A percentile compares a stretch with the other conserved stretches of the same genome.
phyloP scores from a whole-genome alignment of 2,888 invertebrate species.

The Cantharis flavilabris region DNA sequence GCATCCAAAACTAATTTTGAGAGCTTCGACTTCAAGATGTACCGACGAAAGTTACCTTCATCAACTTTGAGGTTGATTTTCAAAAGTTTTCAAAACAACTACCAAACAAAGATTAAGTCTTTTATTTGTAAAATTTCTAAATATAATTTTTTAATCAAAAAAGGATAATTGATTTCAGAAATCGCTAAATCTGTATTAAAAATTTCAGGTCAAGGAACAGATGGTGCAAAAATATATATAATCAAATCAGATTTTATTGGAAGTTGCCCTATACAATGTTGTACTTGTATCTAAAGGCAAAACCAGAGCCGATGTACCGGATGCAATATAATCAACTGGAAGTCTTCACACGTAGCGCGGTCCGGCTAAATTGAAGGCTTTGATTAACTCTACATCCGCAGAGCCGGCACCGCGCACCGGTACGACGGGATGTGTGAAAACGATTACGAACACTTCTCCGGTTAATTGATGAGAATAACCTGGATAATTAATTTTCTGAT shows the following conservation, averaged over 20 bases:
- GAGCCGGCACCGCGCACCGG: neutral
- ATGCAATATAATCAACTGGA: neutral
- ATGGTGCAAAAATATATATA: neutral
- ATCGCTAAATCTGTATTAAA: neutral
- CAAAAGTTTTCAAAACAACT: too few relatives aligned
- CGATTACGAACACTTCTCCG: neutral
- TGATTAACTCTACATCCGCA: neutral
- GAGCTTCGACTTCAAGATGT: too few relatives aligned
- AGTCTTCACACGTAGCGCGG: neutral
- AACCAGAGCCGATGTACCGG: neutral
- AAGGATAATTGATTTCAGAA: neutral
- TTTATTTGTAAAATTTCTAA: neutral
- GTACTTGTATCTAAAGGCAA: neutral
- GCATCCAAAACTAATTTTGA: too few relatives aligned
- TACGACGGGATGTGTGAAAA: neutral
- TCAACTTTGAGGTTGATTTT: too few relatives aligned
- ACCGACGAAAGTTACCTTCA: too few relatives aligned
- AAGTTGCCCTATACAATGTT: neutral
- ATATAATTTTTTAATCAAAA: too few relatives aligned
- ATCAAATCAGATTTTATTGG: neutral
- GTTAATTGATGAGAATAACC: neutral
- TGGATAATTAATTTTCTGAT: neutral
- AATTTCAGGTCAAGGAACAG: neutral
- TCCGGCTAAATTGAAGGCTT: neutral
- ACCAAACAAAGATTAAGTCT: too few relatives aligned